Evolutionary conservation across 2,888 invertebrate genomes (phyloP), one percentile per base, ranked within the genome.

Genomic region (Dorcus parallelipipedus): DNA sequence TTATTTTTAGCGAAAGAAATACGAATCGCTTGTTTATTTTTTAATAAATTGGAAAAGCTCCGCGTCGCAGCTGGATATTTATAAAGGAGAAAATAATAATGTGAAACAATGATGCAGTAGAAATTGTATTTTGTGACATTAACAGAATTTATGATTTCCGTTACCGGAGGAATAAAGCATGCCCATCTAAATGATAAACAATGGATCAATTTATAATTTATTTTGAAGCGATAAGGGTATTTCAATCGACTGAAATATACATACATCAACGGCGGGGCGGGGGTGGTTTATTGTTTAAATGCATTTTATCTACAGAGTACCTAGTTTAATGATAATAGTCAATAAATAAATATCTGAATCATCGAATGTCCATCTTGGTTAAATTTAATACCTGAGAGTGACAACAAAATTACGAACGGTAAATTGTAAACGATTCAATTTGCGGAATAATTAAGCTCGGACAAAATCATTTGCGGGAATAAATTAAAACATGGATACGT

Each of bases 331-430:
- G 56, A 51, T 48, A 47, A 57, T 52, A 57, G n/a, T n/a, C n/a
- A 54, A 54, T 52, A 57, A 54, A 54, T 58, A 58, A 53, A 58
- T 54, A 48, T 49, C 48, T 9, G 49, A 54, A 53, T 26, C 17
- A 39, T 38, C 5, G 10, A 33, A 42, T 38, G 53, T 41, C 43
- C 45, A 45, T 53, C 54, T 54, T 58, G 49, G 48, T 58, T 58
- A 39, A 53, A 58, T 54, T 53, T 54, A 54, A 58, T 58, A 54
- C 53, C 58, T 58, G 58, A 43, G 47, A 58, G 58, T 58, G 58
- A 58, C 58, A 58, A 58, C 49, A 45, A 49, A 58, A 54, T 58
- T 58, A 58, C 58, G 43, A 58, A 58, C 49, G 49, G 57, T 57
- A 57, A 57, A 57, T 57, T 57, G 57, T 47, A 47, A 47, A 26